phyloP scores from a whole-genome alignment of 2,113 vertebrate genomes.

The Perognathus longimembris region DNA sequence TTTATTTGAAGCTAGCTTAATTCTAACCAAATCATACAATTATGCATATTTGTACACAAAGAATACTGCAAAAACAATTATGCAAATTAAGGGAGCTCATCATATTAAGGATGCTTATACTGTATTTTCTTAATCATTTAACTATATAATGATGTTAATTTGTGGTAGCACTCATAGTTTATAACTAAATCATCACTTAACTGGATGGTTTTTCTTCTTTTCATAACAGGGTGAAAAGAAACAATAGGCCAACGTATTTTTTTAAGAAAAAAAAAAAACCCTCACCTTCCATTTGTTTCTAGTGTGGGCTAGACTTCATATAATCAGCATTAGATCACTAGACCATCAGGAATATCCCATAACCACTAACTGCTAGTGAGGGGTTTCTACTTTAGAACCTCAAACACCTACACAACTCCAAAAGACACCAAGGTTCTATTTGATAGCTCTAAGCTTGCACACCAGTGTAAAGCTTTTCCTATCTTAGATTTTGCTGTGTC shows the following conservation, averaged over 20 bases:
- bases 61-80: slow-evolving; percentile 19
- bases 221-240: slow-evolving; percentile 22
- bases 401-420: neutral
- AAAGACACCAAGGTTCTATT: neutral
- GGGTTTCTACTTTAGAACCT: neutral
- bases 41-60: neutral
- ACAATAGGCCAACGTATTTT: neutral
- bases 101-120: neutral
- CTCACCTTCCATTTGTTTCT: neutral
- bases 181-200: neutral
- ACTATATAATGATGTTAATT: neutral
- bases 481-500: neutral
- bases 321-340: neutral
- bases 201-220: neutral
- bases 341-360: neutral
- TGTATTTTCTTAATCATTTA: slow-evolving; percentile 22
- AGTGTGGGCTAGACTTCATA: neutral
- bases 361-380: neutral
- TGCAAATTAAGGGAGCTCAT: neutral
- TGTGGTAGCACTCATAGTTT: neutral
- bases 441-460: neutral
- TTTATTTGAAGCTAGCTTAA: neutral
- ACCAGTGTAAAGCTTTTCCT: neutral
- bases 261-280: neutral
- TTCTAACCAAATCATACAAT: neutral